Evolutionary conservation across 2,113 vertebrate species (phyloP), one percentile per base, ranked within the genome.

Genomic region (Phylloscopus trochiloides): DNA sequence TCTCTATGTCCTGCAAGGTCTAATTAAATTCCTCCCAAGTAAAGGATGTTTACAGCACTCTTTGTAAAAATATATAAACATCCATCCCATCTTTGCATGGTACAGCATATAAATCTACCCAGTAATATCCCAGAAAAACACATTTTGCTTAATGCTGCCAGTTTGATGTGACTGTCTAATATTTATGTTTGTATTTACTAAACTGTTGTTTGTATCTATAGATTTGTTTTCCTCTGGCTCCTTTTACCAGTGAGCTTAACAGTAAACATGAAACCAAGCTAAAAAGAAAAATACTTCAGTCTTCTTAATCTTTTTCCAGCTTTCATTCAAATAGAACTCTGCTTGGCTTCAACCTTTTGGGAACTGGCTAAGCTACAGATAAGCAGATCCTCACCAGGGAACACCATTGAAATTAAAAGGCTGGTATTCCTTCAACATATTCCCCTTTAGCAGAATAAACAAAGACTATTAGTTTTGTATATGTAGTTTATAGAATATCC

Each of bases 311-410:
- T 57, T 92, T 92, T 92, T 72, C 76, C 67, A 94, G 40, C 34
- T 91, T 96, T 88, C 77, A 88, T 74, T 66, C 52, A 88, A 96
- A 92, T 21, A 74, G 48, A 96, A 91, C 36, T 82, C 77, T 80
- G 10, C 25, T 93, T 4, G 1, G 8, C 90, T 91, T 93, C 48
- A 85, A 8, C 68, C 12, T 86, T 95, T 65, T 25, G 48, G 57
- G 65, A 34, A 51, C 71, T 66, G 57, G 52, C 26, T 94, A 75
- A 62, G 50, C 75, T 84, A 78, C 6, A 94, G 86, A 86, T 97
- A 94, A 93, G 80, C 65, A 94, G 72, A 84, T 75, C n/a, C 50
- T 58, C 47, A 92, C 51, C 31, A 92, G 72, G 29, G 63, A 94
- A 81, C 45, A 75, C 16, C 10, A 76, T 0, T 58, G 65, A 45